A percentile compares a stretch with the other conserved stretches of the same genome.
Evolutionary conservation across 2,797 vertebrate species (phyloP).

Genomic region (Synaphobranchus kaupii): DNA sequence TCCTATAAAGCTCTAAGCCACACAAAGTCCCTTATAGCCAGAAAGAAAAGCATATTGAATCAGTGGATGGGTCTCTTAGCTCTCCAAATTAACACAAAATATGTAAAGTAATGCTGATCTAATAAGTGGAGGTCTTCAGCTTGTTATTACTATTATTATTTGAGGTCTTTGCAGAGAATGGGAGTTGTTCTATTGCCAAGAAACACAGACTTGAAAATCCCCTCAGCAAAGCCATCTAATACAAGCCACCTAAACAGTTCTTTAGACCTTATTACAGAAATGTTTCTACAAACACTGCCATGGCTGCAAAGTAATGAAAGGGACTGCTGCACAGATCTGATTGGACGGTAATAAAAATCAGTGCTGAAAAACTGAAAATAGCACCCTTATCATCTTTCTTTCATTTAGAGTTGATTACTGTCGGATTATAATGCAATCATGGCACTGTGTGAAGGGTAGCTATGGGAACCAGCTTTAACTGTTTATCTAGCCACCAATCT

Average conservation of each 20-base stretch:
- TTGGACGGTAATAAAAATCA: conserved; percentile 99
- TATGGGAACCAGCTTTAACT: conserved; percentile 99
- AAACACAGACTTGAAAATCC: conserved; percentile 46
- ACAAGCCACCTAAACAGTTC: conserved; percentile 62
- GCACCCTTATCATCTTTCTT: conserved; percentile 99
- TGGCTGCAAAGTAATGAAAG: conserved; percentile 84
- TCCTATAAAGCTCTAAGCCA: conserved; percentile 28
- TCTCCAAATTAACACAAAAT: conserved; percentile 25
- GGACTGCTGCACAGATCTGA: conserved; percentile 86
- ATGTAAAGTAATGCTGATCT: conserved; percentile 39
- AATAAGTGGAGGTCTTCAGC: conserved; percentile 31
- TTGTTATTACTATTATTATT: conserved; percentile 39
- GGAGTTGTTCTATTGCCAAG: conserved; percentile 26
- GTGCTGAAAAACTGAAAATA: conserved; percentile 88
- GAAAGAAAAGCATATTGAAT: conserved; percentile 16
- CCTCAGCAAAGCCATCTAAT: conserved; percentile 58
- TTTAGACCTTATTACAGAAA: conserved; percentile 85
- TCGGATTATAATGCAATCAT: conserved; percentile 99
- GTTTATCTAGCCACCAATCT: conserved; percentile 99
- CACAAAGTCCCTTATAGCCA: conserved; percentile 24
- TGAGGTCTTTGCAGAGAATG: conserved; percentile 24
- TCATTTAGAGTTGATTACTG: conserved; percentile 99
- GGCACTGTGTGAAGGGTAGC: conserved; percentile 99
- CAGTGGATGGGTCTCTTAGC: conserved; percentile 2
- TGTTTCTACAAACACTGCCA: conserved; percentile 89